phyloP scores from a whole-genome alignment of 1,140 invertebrate genomes.

The Cheumatopsyche charites region DNA sequence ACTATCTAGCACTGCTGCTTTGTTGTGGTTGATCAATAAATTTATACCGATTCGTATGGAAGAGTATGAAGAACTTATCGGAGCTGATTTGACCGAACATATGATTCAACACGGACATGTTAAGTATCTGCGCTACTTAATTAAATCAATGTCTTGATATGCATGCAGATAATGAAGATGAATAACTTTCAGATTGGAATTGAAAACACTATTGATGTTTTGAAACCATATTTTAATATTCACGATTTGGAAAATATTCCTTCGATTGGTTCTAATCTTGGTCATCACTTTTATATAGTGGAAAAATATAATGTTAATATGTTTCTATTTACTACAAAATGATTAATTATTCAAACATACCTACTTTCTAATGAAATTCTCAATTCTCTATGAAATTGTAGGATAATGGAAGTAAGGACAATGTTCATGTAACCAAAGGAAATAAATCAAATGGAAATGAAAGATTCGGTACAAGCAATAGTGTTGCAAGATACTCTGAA shows the following conservation, averaged over 20 bases:
- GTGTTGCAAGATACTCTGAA: background rate
- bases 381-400: no score
- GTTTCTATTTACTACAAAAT: no score
- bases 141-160: background rate
- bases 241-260: constrained; percentile 54
- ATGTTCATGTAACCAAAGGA: background rate
- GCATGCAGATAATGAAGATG: constrained; percentile 13
- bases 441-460: background rate
- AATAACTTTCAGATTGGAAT: constrained; percentile 62
- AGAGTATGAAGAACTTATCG: constrained; percentile 81
- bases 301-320: constrained; percentile 42
- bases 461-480: background rate
- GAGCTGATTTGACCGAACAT: constrained; percentile 88
- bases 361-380: no score
- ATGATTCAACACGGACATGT: constrained; percentile 70
- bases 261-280: constrained; percentile 66
- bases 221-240: constrained; percentile 59
- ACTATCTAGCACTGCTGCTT: constrained; percentile 67
- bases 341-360: no score
- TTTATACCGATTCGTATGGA: constrained; percentile 84
- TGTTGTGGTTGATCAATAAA: constrained; percentile 79
- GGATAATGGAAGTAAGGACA: background rate
- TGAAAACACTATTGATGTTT: constrained; percentile 65
- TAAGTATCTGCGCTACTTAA: no score
- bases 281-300: constrained; percentile 54